Base-by-base conservation (phyloP, 2,888 invertebrate genomes). In the Clepsis dumicolana region DNA sequence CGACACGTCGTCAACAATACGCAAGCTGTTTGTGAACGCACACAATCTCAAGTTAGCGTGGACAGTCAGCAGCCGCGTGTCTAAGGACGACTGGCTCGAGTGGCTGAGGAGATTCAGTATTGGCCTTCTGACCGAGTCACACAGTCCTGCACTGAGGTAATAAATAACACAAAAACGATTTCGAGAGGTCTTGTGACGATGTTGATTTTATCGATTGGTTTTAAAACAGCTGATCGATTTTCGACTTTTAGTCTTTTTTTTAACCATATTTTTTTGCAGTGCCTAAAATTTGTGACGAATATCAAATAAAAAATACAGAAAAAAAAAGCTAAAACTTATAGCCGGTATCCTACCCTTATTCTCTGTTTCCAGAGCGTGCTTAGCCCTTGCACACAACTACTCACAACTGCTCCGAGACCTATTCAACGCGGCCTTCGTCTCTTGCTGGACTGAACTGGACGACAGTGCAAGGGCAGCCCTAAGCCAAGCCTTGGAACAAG, bases 391-490 rank as follows among this genome's bases (percentile, higher is more conserved):
- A 0, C 98, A 99, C 89, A 97, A 98, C 29, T 98, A 99, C 89
- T 97, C 98, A 0, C 98, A 99, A 80, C 93, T 99, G n/a, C 96
- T 99, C 0, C 95, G 98, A 59, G 99, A 99, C 84, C 90, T 99
- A 29, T 99, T 99, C 87, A 99, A 99, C 88, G 99, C 99, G 0
- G 99, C 99, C 0, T 99, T 99, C 87, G 98, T 99, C 8, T 99
- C 99, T 0, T 99, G 99, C 84, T 99, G 99, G 99, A 98, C 98
- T 0, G 99, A 99, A 87, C 91, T 99, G 27, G 96, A 96, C 64
- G 96, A 96, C 41, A 93, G 95, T 0, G 96, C 97, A 67, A 98
- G 98, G 73, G 95, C 96, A 48, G 98, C 98, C 80, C 94, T 99
- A 1, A 96, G 99, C 8, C 95, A 95, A 63, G 98, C 97, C 32